These are phyloP conservation scores for Muraenolepis orangiensis DNA, from an alignment of 2,797 vertebrate species.

Conservation along the genomic window DNA sequence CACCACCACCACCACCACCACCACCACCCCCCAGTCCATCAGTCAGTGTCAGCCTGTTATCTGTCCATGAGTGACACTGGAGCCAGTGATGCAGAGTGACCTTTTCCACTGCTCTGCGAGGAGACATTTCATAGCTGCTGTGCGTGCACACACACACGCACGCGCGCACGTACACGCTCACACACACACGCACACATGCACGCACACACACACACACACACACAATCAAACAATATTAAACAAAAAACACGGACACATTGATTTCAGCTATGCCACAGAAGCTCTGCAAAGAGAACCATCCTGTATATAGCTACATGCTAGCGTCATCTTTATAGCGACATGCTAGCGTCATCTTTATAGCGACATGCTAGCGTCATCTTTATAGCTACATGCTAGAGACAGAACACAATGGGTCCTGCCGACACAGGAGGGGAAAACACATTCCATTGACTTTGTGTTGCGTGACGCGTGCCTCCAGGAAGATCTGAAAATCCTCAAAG, in stretches of 20 bases:
- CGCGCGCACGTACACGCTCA: neutral
- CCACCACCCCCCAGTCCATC: slow-evolving; percentile 34
- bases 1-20: neutral
- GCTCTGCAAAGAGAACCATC: neutral
- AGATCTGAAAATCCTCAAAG: too few relatives aligned
- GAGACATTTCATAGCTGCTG: slow-evolving; percentile 6
- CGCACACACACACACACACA: neutral
- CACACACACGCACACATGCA: neutral
- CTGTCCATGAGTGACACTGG: slow-evolving; percentile 33
- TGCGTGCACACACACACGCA: neutral
- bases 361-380: too few relatives aligned
- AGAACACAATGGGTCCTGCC: too few relatives aligned
- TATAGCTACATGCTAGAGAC: too few relatives aligned
- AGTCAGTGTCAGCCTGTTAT: slow-evolving; percentile 50
- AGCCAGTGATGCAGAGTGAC: slow-evolving; percentile 39
- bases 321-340: too few relatives aligned
- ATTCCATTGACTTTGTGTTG: too few relatives aligned
- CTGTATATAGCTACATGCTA: neutral
- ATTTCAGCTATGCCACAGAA: neutral
- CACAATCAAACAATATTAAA: neutral
- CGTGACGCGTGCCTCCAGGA: too few relatives aligned
- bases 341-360: too few relatives aligned
- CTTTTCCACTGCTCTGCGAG: slow-evolving; percentile 39
- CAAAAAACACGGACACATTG: neutral
- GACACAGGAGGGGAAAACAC: too few relatives aligned